phyloP scores from a whole-genome alignment of 2,113 vertebrate genomes.

The Psammodynastes pulverulentus region DNA sequence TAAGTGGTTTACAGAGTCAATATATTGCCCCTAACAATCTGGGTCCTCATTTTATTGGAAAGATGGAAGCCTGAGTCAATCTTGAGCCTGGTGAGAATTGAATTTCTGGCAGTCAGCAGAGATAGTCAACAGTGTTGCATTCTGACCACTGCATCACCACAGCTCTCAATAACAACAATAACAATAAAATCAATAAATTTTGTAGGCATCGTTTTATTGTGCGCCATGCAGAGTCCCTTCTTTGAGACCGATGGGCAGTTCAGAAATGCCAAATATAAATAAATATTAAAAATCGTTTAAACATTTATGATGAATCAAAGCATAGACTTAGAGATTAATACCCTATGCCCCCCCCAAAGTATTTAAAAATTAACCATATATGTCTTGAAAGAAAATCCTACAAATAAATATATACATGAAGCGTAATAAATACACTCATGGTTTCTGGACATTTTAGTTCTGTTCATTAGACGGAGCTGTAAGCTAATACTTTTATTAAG shows the following conservation, averaged over 20 bases:
- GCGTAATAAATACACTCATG: neutral
- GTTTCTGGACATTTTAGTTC: neutral
- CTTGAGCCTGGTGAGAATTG: neutral
- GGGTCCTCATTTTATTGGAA: neutral
- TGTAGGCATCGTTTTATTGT: neutral
- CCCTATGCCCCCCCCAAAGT: neutral
- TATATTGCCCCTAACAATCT: neutral
- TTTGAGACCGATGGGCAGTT: neutral
- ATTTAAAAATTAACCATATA: slow-evolving; percentile 12
- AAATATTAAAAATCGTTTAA: neutral
- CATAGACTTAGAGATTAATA: neutral
- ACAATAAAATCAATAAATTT: neutral
- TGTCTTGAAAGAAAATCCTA: neutral
- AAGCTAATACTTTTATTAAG: slow-evolving; percentile 6
- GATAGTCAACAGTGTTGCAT: neutral
- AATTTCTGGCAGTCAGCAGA: neutral
- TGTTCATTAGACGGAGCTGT: neutral
- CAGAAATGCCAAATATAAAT: neutral
- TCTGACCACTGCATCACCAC: neutral
- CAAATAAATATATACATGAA: neutral
- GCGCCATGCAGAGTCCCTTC: neutral
- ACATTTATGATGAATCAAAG: neutral
- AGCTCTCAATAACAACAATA: neutral
- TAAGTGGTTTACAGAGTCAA: neutral
- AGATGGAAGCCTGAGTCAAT: neutral